Conservation (phyloP, 2,888 invertebrate genomes). For the Fragum fragum region DNA sequence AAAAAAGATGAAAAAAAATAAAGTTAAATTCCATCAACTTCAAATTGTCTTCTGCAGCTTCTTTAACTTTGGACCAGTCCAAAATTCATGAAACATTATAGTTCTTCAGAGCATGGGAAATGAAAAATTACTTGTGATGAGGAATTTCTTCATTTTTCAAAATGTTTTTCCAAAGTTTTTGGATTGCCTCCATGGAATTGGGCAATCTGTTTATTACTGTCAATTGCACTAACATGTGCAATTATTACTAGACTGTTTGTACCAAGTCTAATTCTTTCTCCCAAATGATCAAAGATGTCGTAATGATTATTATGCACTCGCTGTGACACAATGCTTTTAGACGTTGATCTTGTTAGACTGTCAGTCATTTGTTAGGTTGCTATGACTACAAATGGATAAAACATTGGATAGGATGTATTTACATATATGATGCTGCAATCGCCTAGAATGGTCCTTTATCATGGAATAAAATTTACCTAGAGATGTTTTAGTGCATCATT, state of each 20-base stretch:
- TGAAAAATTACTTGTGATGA: too few species aligned
- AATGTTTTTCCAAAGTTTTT: too few species aligned
- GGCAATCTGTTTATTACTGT: neutral
- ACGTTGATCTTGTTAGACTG: slow-evolving; percentile 15
- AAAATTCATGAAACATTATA: too few species aligned
- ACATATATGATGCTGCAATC: neutral
- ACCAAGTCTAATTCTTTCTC: neutral
- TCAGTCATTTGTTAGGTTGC: slow-evolving; percentile 40
- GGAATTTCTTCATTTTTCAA: too few species aligned
- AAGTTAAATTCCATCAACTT: too few species aligned
- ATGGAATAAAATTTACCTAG: neutral
- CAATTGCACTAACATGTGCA: neutral
- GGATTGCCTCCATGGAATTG: too few species aligned
- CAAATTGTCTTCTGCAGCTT: too few species aligned
- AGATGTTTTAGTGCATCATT: too few species aligned
- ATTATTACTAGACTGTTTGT: neutral
- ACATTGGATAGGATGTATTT: slow-evolving; percentile 21
- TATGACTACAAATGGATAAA: slow-evolving; percentile 41
- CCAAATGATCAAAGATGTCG: neutral
- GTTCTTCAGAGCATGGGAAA: too few species aligned
- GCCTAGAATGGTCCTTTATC: neutral
- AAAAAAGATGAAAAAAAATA: too few species aligned
- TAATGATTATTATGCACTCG: neutral
- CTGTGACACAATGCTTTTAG: slow-evolving; percentile 3
- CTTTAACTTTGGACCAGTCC: too few species aligned